Percentiles rank a stretch among this genome's conserved stretches.
These are phyloP conservation scores for Uloborus diversus DNA, from an alignment of 1,140 invertebrate genomes.

Conservation along the genomic window DNA sequence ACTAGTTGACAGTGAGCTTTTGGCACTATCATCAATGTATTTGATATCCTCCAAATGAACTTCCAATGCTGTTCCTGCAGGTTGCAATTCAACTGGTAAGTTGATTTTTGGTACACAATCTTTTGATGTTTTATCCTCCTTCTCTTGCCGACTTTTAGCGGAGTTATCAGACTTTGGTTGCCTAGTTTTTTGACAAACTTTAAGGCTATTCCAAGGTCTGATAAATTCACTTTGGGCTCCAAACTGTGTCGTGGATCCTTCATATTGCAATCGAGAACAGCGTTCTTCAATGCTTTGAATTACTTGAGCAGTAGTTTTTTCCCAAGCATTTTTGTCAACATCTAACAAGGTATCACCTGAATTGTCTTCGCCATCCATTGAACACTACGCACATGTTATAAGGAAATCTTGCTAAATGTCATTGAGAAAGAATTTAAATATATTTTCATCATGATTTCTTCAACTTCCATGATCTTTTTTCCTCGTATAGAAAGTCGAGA, in stretches of 20 bases:
- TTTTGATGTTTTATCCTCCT: not conserved
- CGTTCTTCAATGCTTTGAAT: slow-evolving; percentile 53
- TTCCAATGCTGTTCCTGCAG: slow-evolving; percentile 25
- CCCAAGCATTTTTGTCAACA: slow-evolving; percentile 50
- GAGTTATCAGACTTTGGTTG: slow-evolving; percentile 16
- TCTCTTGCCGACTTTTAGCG: slow-evolving; percentile 8
- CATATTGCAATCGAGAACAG: slow-evolving; percentile 36
- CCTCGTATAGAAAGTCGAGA: no score
- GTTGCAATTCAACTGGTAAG: not conserved
- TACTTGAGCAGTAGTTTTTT: slow-evolving; percentile 51
- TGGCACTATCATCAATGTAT: slow-evolving; percentile 58
- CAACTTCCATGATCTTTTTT: no score
- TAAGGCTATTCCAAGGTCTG: slow-evolving; percentile 23
- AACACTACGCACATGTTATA: slow-evolving; percentile 45
- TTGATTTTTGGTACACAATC: not conserved
- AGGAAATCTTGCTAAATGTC: slow-evolving; percentile 22
- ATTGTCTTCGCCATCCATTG: slow-evolving; percentile 54
- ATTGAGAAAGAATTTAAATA: not conserved
- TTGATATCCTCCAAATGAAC: slow-evolving; percentile 40
- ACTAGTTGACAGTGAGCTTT: slow-evolving; percentile 53
- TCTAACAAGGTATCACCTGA: slow-evolving; percentile 33
- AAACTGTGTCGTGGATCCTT: slow-evolving; percentile 36
- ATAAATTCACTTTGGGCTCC: slow-evolving; percentile 40
- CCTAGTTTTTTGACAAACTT: not conserved
- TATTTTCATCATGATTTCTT: not conserved